A percentile compares a stretch with the other conserved stretches of the same genome.
These are phyloP conservation scores for Epinephelus coioides DNA, from an alignment of 2,797 vertebrate species.

Conservation along the genomic window DNA sequence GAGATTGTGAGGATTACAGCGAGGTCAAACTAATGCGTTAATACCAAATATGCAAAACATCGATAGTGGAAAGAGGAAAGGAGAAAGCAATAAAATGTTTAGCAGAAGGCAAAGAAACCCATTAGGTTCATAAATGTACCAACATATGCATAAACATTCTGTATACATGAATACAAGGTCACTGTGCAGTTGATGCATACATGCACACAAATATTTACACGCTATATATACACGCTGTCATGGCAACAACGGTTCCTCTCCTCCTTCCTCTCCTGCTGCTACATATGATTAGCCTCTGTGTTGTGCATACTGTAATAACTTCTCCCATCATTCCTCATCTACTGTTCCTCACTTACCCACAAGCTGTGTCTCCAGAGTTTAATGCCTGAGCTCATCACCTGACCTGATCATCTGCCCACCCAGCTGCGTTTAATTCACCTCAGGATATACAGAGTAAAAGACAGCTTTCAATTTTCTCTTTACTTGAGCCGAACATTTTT, in stretches of 20 bases:
- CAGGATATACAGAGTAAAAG: not conserved
- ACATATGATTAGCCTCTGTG: not conserved
- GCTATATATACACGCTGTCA: conserved; percentile 3
- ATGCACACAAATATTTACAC: not conserved
- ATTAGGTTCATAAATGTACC: not conserved
- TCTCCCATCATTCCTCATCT: not conserved
- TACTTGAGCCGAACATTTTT: not conserved
- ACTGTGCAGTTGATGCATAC: not conserved
- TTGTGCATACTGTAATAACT: not conserved
- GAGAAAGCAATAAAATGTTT: not conserved
- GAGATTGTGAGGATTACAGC: not conserved
- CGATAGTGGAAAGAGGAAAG: not conserved
- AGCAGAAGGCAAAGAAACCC: not conserved
- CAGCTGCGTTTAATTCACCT: not conserved
- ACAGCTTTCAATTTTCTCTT: not conserved
- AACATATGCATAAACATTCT: not conserved
- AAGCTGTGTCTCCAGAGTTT: not conserved
- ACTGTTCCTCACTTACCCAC: conserved; percentile 4
- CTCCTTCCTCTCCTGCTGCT: not conserved
- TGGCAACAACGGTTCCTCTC: conserved; percentile 3
- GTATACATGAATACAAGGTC: not conserved
- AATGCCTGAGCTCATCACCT: not conserved
- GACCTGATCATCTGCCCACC: not conserved
- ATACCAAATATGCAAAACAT: conserved; percentile 12
- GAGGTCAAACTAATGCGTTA: not conserved